A percentile compares a stretch with the other conserved stretches of the same genome.
phyloP scores from a whole-genome alignment of 2,113 vertebrate genomes.

The Gopherus evgoodei region DNA sequence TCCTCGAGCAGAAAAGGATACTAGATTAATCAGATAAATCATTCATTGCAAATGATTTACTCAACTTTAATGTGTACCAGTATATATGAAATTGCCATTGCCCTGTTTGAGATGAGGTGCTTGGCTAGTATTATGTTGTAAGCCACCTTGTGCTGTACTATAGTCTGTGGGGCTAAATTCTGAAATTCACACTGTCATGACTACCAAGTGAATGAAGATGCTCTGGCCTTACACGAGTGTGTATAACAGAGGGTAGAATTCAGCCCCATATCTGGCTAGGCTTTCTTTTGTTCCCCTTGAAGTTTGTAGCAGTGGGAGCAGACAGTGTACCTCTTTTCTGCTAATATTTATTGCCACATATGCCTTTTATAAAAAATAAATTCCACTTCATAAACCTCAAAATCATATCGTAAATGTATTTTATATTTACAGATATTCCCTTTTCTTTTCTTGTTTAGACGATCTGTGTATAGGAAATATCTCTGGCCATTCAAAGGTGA shows the following conservation, averaged over 20 bases:
- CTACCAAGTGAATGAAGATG: background rate
- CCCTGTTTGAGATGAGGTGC: background rate
- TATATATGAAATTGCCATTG: background rate
- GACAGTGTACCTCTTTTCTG: background rate
- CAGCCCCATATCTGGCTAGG: rapidly evolving
- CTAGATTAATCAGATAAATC: background rate
- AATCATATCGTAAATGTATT: background rate
- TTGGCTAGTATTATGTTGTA: background rate
- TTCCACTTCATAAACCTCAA: background rate
- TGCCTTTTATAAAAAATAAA: background rate
- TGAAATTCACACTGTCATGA: background rate
- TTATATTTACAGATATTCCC: background rate
- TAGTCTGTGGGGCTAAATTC: background rate
- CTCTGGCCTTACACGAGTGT: background rate
- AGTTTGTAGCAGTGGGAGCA: background rate
- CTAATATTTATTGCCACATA: background rate
- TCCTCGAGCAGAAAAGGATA: background rate
- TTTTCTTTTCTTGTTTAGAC: background rate
- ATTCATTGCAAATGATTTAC: background rate
- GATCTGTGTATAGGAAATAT: background rate
- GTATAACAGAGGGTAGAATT: background rate
- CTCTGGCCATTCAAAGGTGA: background rate
- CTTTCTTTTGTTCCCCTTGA: background rate
- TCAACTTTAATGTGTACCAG: background rate
- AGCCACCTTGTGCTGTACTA: background rate